Conservation (phyloP, 1,140 invertebrate genomes). For the Bombus pyrosoma region DNA sequence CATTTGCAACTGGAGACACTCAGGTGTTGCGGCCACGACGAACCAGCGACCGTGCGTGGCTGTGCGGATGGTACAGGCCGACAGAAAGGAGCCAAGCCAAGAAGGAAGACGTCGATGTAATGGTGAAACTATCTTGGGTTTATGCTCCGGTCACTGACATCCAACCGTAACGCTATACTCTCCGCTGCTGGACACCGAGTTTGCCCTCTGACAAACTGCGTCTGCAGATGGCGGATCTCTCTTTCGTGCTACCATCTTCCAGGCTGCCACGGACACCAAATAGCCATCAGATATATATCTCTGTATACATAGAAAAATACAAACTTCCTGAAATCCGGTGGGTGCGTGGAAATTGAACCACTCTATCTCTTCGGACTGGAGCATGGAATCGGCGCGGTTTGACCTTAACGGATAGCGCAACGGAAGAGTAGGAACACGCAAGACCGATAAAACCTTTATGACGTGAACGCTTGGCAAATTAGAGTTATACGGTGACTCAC, state of each 20-base stretch:
- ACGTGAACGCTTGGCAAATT: background rate
- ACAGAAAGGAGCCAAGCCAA: conserved; percentile 65
- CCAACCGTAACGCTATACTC: conserved; percentile 66
- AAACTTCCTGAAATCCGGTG: background rate
- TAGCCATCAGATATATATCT: conserved; percentile 18
- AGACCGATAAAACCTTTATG: background rate
- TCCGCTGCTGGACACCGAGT: conserved; percentile 66
- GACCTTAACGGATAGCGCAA: background rate
- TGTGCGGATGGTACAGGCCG: conserved; percentile 35
- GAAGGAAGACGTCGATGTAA: conserved; percentile 60
- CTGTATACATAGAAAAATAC: background rate
- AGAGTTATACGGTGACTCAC: background rate
- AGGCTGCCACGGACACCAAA: background rate
- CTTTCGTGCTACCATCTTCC: conserved; percentile 17
- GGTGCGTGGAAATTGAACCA: background rate
- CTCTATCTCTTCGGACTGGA: background rate
- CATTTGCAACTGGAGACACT: conserved; percentile 44
- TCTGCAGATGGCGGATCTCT: conserved; percentile 6
- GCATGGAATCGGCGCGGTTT: background rate
- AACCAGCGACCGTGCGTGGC: conserved; percentile 55
- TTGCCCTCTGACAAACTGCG: conserved; percentile 66
- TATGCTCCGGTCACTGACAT: conserved; percentile 80
- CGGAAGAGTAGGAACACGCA: background rate
- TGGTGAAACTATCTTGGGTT: conserved; percentile 78
- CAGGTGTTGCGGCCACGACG: conserved; percentile 35